Base-by-base conservation (phyloP, 2,888 invertebrate genomes). In the Lordiphosa andalusiaca region DNA sequence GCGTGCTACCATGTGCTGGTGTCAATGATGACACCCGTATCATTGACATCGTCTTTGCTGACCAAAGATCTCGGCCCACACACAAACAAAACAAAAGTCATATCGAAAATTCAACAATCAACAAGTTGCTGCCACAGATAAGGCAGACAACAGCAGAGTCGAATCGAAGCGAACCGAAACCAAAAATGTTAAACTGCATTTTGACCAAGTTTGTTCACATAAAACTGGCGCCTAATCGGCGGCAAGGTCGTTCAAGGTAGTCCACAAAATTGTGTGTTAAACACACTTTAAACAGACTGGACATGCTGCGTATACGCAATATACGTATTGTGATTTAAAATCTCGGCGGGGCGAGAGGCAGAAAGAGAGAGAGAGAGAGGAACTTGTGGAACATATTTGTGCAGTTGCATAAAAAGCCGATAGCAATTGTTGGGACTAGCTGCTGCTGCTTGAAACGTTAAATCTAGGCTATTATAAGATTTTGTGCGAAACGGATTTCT, bases 181-280 rank as follows among this genome's bases (percentile, higher is more conserved):
- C 33, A 42, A 50, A 65, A 63, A 63, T 54, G 49, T 67, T 60
- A 59, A 66, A 74, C 76, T 84, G 77, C 81, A 84, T 77, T 77
- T 84, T 84, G 66, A 84, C 76, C 76, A 77, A 80, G 69, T 81
- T 84, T 75, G 82, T 42, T 54, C 51, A 50, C 63, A 53, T 39
- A 21, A 47, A 53, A 56, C 73, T 57, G 67, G 60, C 84, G 77
- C 70, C 71, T 60, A 52, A 76, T 57, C 57, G 73, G 56, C 78
- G 82, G 65, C 78, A 78, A 78, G 78, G 78, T 81, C 78, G 71
- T 77, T 78, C 84, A 84, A 78, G 84, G 77, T 73, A 78, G 77
- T 77, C 84, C 63, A 76, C 68, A 76, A 69, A 56, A 47, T 64
- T 30, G 42, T 46, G 30, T 60, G 40, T 60, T 35, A 49, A 40